Percentiles rank a stretch among this genome's conserved stretches.
These are phyloP conservation scores for Drosophila picticornis DNA, from an alignment of 2,888 invertebrate genomes.

Conservation along the genomic window DNA sequence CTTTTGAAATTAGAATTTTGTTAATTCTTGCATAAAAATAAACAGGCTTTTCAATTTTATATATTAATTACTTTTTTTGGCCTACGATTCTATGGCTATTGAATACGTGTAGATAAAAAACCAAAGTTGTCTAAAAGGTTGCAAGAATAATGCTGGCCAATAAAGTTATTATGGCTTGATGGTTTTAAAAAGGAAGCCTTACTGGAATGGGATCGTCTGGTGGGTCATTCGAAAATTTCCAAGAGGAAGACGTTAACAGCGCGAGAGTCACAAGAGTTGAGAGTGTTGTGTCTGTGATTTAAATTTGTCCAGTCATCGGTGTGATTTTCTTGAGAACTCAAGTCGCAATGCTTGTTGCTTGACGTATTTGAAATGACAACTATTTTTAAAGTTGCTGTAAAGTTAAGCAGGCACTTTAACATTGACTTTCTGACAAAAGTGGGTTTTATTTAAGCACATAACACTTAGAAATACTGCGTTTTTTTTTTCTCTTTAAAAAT, in stretches of 20 bases:
- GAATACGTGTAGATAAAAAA: background rate
- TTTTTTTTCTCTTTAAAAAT: background rate
- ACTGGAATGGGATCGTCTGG: background rate
- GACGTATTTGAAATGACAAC: background rate
- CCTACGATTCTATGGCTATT: too few relatives aligned
- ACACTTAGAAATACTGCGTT: background rate
- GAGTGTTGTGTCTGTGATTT: background rate
- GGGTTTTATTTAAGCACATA: background rate
- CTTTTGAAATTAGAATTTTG: background rate
- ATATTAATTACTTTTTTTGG: background rate
- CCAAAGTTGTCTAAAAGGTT: background rate
- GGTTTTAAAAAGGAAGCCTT: background rate
- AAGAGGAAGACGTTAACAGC: too few relatives aligned
- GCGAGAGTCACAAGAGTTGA: background rate
- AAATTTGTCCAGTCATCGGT: background rate
- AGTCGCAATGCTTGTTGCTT: background rate
- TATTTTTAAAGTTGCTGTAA: background rate
- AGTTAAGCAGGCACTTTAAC: background rate
- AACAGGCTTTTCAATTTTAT: background rate
- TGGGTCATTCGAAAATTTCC: too few relatives aligned
- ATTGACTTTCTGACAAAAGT: background rate
- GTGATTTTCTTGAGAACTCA: background rate
- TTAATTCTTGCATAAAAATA: background rate
- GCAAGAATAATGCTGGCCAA: background rate
- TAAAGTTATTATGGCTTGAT: background rate